Evolutionary conservation across 2,113 vertebrate genomes (phyloP), one percentile per base, ranked within the genome.

Genomic region (Thunnus maccoyii): DNA sequence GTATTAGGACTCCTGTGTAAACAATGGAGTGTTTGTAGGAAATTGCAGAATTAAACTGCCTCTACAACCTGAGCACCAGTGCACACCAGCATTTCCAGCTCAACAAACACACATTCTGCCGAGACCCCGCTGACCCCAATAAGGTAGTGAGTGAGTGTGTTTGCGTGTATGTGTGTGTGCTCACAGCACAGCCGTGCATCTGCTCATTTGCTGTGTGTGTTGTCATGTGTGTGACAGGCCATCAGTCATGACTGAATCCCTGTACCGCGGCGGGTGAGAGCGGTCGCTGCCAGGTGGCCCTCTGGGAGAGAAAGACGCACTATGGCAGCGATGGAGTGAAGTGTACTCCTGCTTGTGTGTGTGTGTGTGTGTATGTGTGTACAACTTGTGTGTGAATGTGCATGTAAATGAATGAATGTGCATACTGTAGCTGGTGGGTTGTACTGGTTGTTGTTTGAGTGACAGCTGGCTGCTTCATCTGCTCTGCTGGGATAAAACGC

Each of bases 171-270:
- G 30, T 36, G 32, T 36, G 16, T 64, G 47, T 47, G 62, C 60
- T 55, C 6, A 60, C 67, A 65, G 66, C 61, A 7, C 60, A 71
- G 48, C 44, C 52, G n/a, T 51, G 73, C 58, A 47, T 81, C 72
- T 61, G 67, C 66, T 81, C 5, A 3, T 70, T 77, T 69, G 61
- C 60, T 11, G 41, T 30, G 56, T 70, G 76, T 27, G 78, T 82
- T 56, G 36, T 69, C 58, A 52, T 86, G 82, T 86, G 69, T 87
- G 74, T 84, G 78, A 82, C 83, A 78, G 76, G 32, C 78, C 73
- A 75, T 88, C 84, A 81, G 83, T 86, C 61, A 74, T 75, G 78
- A 86, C 76, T 71, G 75, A 68, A 72, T 63, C 58, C 58, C 54
- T 63, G 62, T 27, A 27, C 48, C 44, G 74, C 7, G 16, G 58